phyloP scores from a whole-genome alignment of 2,113 vertebrate species.

The Pelecanus crispus region DNA sequence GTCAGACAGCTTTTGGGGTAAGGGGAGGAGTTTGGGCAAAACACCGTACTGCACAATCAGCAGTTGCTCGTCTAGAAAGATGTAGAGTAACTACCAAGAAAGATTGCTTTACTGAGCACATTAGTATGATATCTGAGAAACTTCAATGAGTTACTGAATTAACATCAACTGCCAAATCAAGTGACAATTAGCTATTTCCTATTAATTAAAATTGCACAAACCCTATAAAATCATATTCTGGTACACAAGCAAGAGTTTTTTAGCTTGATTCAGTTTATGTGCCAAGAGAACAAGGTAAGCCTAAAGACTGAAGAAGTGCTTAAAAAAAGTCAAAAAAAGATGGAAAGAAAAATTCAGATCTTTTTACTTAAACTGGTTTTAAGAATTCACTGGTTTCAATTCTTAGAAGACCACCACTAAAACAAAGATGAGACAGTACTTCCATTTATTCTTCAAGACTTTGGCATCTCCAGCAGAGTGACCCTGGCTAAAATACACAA shows the following conservation, averaged over 20 bases:
- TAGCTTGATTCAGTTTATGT: background rate
- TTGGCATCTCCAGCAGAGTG: background rate
- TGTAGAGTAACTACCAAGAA: background rate
- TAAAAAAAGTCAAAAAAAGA: background rate
- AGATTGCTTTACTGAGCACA: background rate
- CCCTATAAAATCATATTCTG: background rate
- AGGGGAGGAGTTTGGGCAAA: background rate
- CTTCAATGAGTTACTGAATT: background rate
- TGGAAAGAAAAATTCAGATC: background rate
- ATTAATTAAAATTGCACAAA: background rate
- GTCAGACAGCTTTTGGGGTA: background rate
- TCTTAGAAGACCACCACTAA: background rate
- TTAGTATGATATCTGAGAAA: background rate
- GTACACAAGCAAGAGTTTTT: background rate
- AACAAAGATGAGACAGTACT: background rate
- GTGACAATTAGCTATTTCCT: background rate
- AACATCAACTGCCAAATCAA: background rate
- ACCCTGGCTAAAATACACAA: background rate
- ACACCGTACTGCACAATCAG: background rate
- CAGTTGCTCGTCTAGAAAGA: background rate
- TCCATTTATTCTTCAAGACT: background rate
- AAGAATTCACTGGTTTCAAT: background rate
- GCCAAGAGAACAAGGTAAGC: background rate
- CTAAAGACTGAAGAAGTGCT: background rate
- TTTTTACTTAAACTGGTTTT: background rate